phyloP scores from a whole-genome alignment of 2,888 invertebrate species.

The Oeneis ivallda region DNA sequence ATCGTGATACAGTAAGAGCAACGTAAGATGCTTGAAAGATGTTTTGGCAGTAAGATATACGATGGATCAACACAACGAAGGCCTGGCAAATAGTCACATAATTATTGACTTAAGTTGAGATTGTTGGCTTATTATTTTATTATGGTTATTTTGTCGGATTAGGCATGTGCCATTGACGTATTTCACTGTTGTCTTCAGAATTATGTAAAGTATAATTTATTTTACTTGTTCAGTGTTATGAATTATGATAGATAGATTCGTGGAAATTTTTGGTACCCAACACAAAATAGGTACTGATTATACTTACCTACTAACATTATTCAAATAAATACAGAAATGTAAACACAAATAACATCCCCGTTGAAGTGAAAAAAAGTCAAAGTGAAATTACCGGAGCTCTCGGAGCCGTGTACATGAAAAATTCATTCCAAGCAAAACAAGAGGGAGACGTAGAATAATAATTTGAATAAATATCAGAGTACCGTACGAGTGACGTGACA shows the following conservation, averaged over 20 bases:
- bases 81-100: slow-evolving; percentile 53
- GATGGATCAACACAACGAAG: slow-evolving; percentile 58
- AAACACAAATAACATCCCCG: slow-evolving; percentile 72
- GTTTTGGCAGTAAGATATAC: slow-evolving; percentile 57
- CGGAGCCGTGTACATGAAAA: slow-evolving; percentile 77
- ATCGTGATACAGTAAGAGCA: slow-evolving; percentile 33
- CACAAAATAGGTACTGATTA: neutral
- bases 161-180: slow-evolving; percentile 8
- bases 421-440: slow-evolving; percentile 77
- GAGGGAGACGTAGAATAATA: slow-evolving; percentile 75
- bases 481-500: slow-evolving; percentile 70
- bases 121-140: slow-evolving; percentile 53
- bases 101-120: slow-evolving; percentile 30
- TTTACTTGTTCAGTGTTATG: neutral
- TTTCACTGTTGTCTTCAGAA: slow-evolving; percentile 1
- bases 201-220: neutral
- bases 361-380: slow-evolving; percentile 68
- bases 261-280: neutral
- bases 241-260: neutral
- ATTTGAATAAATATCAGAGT: slow-evolving; percentile 78
- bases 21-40: slow-evolving; percentile 43
- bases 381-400: slow-evolving; percentile 78
- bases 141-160: slow-evolving; percentile 9
- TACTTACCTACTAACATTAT: neutral
- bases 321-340: neutral